A percentile compares a stretch with the other conserved stretches of the same genome.
phyloP scores from a whole-genome alignment of 2,797 vertebrate genomes.

The Aulostomus chinensis region DNA sequence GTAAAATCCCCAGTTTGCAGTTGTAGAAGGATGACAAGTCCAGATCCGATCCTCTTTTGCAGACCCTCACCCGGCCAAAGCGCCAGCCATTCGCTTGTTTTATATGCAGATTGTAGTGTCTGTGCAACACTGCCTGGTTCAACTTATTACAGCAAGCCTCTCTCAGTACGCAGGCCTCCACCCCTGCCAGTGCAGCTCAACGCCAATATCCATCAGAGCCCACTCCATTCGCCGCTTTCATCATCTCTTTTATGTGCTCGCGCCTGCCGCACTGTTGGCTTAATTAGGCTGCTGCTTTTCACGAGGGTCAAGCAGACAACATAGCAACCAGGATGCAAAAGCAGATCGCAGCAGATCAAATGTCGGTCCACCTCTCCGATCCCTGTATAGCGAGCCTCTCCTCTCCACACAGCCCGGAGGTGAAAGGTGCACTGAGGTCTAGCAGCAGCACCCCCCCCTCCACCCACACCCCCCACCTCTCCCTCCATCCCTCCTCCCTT shows the following conservation, averaged over 20 bases:
- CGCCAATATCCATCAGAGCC: constrained; percentile 78
- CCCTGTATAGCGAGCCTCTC: constrained; percentile 35
- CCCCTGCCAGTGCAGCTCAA: constrained; percentile 72
- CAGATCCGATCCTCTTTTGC: too few relatives aligned
- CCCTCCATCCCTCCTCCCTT: background rate
- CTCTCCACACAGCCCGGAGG: constrained; percentile 55
- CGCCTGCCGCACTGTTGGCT: constrained; percentile 69
- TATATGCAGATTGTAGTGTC: constrained; percentile 13
- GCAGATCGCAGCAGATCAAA: constrained; percentile 71
- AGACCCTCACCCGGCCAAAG: too few relatives aligned
- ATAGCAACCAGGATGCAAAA: constrained; percentile 45
- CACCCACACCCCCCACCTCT: background rate
- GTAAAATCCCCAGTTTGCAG: too few relatives aligned
- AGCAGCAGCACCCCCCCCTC: background rate
- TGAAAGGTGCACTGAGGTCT: constrained; percentile 64
- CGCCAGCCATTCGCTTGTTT: too few relatives aligned
- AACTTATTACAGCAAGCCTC: constrained; percentile 36
- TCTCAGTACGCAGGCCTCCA: constrained; percentile 72
- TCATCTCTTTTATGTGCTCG: constrained; percentile 81
- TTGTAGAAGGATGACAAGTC: too few relatives aligned
- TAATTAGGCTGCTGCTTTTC: constrained; percentile 76
- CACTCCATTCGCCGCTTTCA: constrained; percentile 72
- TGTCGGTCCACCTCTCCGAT: constrained; percentile 59
- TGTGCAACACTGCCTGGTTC: constrained; percentile 32
- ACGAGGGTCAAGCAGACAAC: constrained; percentile 67